phyloP scores from a whole-genome alignment of 2,113 vertebrate genomes.

The Heptranchias perlo region DNA sequence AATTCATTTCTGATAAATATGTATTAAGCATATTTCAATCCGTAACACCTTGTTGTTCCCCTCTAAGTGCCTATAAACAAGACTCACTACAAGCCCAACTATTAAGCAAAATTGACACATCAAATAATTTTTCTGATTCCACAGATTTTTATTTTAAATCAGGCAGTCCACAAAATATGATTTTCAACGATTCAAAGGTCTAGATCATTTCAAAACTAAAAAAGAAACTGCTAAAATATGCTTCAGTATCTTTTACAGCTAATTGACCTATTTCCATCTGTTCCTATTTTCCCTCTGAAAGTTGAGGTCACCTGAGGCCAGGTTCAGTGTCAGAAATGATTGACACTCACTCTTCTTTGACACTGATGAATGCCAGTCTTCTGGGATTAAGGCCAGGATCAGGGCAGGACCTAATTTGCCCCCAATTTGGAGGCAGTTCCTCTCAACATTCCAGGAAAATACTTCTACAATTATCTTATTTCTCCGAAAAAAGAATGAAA shows the following conservation, averaged over 20 bases:
- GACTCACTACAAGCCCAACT: neutral
- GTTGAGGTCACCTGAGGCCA: neutral
- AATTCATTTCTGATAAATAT: neutral
- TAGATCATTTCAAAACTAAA: neutral
- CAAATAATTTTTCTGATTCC: neutral
- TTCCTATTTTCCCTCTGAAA: constrained; percentile 24
- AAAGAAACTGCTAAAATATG: neutral
- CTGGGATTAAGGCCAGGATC: neutral
- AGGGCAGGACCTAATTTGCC: neutral
- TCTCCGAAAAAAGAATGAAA: neutral
- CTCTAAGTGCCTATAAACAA: neutral
- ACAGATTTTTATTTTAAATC: neutral
- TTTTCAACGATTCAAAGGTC: neutral
- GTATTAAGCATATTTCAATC: neutral
- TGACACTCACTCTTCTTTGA: constrained; percentile 16
- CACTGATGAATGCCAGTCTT: constrained; percentile 24
- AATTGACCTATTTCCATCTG: constrained; percentile 17
- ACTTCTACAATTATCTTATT: neutral
- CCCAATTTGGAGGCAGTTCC: constrained; percentile 9
- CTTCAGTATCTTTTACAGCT: neutral
- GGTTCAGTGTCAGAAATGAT: constrained; percentile 27
- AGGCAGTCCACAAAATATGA: neutral
- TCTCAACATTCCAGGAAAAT: neutral
- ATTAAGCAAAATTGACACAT: neutral
- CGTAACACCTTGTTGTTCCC: neutral